These are phyloP conservation scores for Drosophila watanabei DNA, from an alignment of 1,140 invertebrate species.

Conservation along the genomic window DNA sequence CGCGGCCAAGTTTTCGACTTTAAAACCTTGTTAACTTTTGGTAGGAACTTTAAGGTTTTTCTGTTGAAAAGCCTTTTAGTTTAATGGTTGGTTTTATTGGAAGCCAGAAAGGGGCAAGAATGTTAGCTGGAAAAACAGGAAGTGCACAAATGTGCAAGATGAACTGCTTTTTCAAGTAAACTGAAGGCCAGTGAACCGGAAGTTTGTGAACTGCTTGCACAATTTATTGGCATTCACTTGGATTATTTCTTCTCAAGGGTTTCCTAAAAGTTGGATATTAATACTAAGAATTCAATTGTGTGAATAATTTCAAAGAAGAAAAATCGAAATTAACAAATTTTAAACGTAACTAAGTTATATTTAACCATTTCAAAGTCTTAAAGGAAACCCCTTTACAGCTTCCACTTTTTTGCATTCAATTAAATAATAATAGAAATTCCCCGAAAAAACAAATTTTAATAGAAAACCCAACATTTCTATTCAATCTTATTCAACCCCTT, in stretches of 20 bases:
- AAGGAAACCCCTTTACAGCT: background rate
- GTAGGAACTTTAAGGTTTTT: background rate
- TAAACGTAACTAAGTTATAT: background rate
- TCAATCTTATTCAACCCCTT: background rate
- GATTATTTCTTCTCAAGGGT: background rate
- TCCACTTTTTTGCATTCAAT: no score
- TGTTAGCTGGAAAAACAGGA: background rate
- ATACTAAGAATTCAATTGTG: no score
- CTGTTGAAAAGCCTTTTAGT: background rate
- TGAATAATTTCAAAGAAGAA: background rate
- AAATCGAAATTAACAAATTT: background rate
- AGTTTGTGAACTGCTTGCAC: slow-evolving; percentile 6
- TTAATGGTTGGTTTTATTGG: background rate
- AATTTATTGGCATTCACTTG: background rate
- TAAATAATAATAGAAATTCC: background rate
- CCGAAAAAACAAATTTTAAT: background rate
- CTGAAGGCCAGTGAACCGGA: slow-evolving; percentile 2
- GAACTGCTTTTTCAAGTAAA: background rate
- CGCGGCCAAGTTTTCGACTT: slow-evolving; percentile 25
- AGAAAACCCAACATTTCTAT: background rate
- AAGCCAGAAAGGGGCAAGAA: background rate
- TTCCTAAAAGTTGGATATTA: no score
- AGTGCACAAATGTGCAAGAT: slow-evolving; percentile 5
- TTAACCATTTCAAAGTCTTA: background rate
- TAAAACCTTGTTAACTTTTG: slow-evolving; percentile 19